These are phyloP conservation scores for Lithophane leautieri DNA, from an alignment of 2,888 invertebrate genomes.

Conservation along the genomic window DNA sequence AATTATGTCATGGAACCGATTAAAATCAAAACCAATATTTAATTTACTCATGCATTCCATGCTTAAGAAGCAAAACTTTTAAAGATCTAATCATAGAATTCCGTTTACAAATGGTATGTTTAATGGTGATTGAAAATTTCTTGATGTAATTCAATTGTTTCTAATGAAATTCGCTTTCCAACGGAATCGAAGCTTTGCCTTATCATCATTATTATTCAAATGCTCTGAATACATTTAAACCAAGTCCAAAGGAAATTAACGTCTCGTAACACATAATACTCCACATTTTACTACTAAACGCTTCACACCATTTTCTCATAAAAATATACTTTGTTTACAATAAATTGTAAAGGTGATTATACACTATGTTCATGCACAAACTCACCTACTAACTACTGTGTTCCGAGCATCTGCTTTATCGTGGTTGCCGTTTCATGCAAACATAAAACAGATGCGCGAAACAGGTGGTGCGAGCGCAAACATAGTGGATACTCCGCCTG, in stretches of 20 bases:
- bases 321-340: constrained; percentile 35
- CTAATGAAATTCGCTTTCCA: constrained; percentile 1
- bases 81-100: not conserved
- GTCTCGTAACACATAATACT: constrained; percentile 7
- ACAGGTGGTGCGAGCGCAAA: not conserved
- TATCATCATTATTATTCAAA: not conserved
- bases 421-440: not conserved
- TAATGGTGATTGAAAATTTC: not conserved
- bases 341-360: constrained; percentile 28
- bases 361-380: not conserved
- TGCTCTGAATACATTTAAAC: not conserved
- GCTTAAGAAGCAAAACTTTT: not conserved
- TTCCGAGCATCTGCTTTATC: not conserved
- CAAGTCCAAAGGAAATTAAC: not conserved
- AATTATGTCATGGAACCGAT: not conserved
- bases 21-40: no score
- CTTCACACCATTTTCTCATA: constrained; percentile 8
- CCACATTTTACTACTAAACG: constrained; percentile 24
- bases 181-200: not conserved
- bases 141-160: constrained; percentile 9
- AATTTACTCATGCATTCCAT: no score
- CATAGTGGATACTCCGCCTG: not conserved
- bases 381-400: not conserved
- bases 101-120: not conserved
- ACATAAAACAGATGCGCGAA: not conserved